Percentiles rank a stretch among this genome's conserved stretches.
Conservation (phyloP, 1,140 invertebrate genomes). For the Drosophila miranda region DNA sequence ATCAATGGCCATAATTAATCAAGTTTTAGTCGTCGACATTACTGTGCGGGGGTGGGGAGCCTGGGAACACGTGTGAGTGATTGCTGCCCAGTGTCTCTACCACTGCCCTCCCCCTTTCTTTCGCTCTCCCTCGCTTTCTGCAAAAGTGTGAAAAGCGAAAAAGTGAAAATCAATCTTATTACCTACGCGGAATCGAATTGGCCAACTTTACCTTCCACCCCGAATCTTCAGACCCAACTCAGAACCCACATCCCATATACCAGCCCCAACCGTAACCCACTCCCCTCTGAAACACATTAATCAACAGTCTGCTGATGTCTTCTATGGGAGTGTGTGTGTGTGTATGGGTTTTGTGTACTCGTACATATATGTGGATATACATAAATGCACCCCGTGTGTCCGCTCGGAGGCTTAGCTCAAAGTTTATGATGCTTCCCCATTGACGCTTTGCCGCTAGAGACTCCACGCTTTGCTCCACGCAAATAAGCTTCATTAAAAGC, state of each 20-base stretch:
- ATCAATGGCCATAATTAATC: slow-evolving; percentile 80
- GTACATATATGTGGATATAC: background rate
- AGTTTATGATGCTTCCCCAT: slow-evolving; percentile 2
- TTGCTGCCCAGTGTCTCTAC: slow-evolving; percentile 23
- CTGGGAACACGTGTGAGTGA: slow-evolving; percentile 63
- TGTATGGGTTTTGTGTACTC: background rate
- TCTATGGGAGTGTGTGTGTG: slow-evolving; percentile 1
- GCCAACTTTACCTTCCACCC: background rate
- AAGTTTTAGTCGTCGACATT: slow-evolving; percentile 61
- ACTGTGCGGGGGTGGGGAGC: background rate
- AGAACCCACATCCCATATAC: background rate
- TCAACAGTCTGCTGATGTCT: slow-evolving; percentile 16
- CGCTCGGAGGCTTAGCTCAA: no score
- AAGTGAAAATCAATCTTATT: slow-evolving; percentile 80
- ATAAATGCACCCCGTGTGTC: no score
- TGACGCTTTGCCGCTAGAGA: background rate
- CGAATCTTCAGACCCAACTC: slow-evolving; percentile 18
- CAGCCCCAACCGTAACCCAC: background rate
- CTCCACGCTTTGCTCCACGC: slow-evolving; percentile 6
- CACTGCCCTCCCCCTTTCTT: no score
- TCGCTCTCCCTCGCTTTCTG: background rate
- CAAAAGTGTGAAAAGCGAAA: slow-evolving; percentile 46
- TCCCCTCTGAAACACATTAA: slow-evolving; percentile 35
- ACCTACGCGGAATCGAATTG: slow-evolving; percentile 65
- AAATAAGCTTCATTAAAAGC: slow-evolving; percentile 76